These are phyloP conservation scores for Eulithis testata DNA, from an alignment of 2,888 invertebrate genomes.

Conservation along the genomic window DNA sequence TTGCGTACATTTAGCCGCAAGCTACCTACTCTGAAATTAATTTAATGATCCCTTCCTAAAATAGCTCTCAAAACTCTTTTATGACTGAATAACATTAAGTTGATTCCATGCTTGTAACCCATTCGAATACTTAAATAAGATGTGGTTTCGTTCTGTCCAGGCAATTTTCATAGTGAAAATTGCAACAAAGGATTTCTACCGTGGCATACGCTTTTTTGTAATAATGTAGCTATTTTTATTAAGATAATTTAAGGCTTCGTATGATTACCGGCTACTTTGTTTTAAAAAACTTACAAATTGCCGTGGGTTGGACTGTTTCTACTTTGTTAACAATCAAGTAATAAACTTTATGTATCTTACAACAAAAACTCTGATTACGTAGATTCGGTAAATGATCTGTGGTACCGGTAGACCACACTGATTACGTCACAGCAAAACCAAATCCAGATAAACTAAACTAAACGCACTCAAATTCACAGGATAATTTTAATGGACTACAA, in stretches of 20 bases:
- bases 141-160: constrained; percentile 58
- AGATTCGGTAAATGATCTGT: no score
- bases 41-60: constrained; percentile 42
- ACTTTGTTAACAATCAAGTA: constrained; percentile 4
- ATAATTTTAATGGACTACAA: constrained; percentile 45
- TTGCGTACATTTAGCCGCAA: constrained; percentile 20
- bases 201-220: constrained; percentile 38
- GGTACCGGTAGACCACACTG: no score
- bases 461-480: constrained; percentile 47
- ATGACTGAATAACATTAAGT: constrained; percentile 55
- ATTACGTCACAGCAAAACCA: neutral
- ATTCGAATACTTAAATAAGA: constrained; percentile 55
- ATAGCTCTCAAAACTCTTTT: constrained; percentile 43
- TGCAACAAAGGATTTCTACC: constrained; percentile 52
- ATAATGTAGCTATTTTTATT: constrained; percentile 49
- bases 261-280: constrained; percentile 39
- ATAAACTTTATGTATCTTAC: no score
- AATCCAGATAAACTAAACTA: constrained; percentile 11
- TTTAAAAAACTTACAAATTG: constrained; percentile 41
- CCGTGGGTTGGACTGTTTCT: constrained; percentile 20
- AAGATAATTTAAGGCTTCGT: constrained; percentile 45
- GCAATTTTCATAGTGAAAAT: constrained; percentile 73
- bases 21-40: constrained; percentile 47
- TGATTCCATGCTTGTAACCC: constrained; percentile 42
- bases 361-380: no score